Conservation (phyloP, 1,140 invertebrate species). For the Calosoma granatense region DNA sequence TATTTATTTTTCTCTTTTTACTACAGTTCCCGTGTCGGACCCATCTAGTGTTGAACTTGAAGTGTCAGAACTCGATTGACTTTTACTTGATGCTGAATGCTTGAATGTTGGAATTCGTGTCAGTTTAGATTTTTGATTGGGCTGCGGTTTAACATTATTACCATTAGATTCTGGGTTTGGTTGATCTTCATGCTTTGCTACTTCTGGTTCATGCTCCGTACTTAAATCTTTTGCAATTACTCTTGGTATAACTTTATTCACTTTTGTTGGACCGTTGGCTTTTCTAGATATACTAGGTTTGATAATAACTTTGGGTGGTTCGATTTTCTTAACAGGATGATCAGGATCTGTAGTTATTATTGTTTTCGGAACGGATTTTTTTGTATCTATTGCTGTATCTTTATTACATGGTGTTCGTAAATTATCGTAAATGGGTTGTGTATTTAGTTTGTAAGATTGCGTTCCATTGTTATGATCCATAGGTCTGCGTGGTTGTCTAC, state of each 20-base stretch:
- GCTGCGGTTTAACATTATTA: neutral
- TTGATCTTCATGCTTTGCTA: slow-evolving; percentile 10
- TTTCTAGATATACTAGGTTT: slow-evolving; percentile 26
- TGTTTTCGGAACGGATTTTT: slow-evolving; percentile 20
- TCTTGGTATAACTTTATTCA: slow-evolving; percentile 23
- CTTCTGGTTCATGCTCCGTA: slow-evolving; percentile 16
- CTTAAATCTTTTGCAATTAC: slow-evolving; percentile 23
- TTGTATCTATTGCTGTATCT: slow-evolving; percentile 6
- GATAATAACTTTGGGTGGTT: slow-evolving; percentile 29
- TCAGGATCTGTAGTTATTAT: slow-evolving; percentile 25
- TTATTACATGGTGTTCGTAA: slow-evolving; percentile 13
- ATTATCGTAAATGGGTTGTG: slow-evolving; percentile 25
- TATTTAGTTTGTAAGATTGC: slow-evolving; percentile 16
- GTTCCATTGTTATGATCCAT: slow-evolving; percentile 12
- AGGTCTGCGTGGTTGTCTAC: slow-evolving; percentile 17
- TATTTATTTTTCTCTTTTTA: slow-evolving; percentile 18
- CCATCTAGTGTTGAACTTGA: slow-evolving; percentile 23
- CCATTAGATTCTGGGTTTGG: neutral
- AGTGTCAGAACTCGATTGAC: slow-evolving; percentile 28
- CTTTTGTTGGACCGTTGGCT: slow-evolving; percentile 13
- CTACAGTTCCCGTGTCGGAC: slow-evolving; percentile 33
- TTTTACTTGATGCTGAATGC: slow-evolving; percentile 22
- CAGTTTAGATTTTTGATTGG: slow-evolving; percentile 11
- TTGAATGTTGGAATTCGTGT: slow-evolving; percentile 28
- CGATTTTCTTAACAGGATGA: slow-evolving; percentile 24